Evolutionary conservation across 1,140 invertebrate genomes (phyloP), one percentile per base, ranked within the genome.

Genomic region (Anadara kagoshimensis): DNA sequence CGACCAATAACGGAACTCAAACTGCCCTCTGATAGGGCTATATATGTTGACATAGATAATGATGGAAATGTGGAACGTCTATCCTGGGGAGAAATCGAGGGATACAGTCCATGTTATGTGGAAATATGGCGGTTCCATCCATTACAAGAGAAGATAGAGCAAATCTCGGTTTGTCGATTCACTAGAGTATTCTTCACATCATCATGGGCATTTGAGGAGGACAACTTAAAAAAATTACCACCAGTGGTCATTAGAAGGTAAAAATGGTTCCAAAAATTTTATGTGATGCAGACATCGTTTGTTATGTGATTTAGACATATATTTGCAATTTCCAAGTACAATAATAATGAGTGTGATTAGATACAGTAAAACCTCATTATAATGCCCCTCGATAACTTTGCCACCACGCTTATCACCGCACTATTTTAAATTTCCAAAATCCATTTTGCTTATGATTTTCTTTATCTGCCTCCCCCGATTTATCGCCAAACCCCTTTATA

Each of bases 151-250:
- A 80, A 79, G 26, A 49, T 87, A 12, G 81, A 85, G 12, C 75
- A 79, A 49, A 61, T 84, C 12, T 36, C 82, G 18, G 74, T 87
- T 0, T 87, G 85, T 73, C 67, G 77, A 22, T 75, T 81, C 7
- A 80, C 82, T 12, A 68, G 84, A 18, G 62, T 85, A 24, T 80
- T 86, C 61, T 85, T 84, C 77, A 80, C 79, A 0, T 75, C 81
- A 0, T 84, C 84, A 0, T 85, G 84, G 85, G 79, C 78, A 14
- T 78, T 83, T 61, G 84, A 86, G 71, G 84, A 86, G 59, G 84
- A 87, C 64, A 76, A 81, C 54, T 78, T 82, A 26, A 76, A 85
- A 24, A 85, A 85, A 56, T 54, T 85, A 20, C 78, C 83, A 22
- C 84, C 84, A 0, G 49, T 83, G 11, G 69, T 87, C 26, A 80